phyloP scores from a whole-genome alignment of 2,888 invertebrate genomes.

The Drosophila suboccidentalis region DNA sequence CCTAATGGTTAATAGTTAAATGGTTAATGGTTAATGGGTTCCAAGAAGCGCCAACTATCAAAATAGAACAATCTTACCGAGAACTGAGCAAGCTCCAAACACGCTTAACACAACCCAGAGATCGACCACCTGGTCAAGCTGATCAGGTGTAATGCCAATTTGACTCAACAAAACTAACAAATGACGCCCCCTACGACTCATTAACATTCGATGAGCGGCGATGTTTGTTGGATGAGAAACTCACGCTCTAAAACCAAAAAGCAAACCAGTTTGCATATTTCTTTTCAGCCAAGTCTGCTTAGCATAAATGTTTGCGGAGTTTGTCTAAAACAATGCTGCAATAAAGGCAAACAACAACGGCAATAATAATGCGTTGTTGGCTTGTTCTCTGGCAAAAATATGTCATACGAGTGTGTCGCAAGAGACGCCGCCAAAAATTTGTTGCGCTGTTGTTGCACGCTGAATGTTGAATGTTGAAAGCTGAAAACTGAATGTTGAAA shows the following conservation, averaged over 20 bases:
- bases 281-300: conserved; percentile 36
- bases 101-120: conserved; percentile 17
- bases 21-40: conserved; percentile 60
- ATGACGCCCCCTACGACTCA: conserved; percentile 71
- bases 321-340: conserved; percentile 56
- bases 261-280: conserved; percentile 68
- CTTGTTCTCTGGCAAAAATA: conserved; percentile 69
- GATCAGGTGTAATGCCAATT: conserved; percentile 57
- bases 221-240: conserved; percentile 38
- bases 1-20: conserved; percentile 38
- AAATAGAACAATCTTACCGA: conserved; percentile 78
- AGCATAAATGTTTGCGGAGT: conserved; percentile 50
- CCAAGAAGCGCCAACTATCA: conserved; percentile 69
- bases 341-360: conserved; percentile 41
- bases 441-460: conserved; percentile 52
- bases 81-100: conserved; percentile 43
- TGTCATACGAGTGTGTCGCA: conserved; percentile 84
- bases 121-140: conserved; percentile 63
- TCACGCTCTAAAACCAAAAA: conserved; percentile 5
- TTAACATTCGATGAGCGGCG: conserved; percentile 64
- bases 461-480: conserved; percentile 16
- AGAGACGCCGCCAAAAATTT: conserved; percentile 85
- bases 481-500: conserved; percentile 11
- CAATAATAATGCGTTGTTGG: conserved; percentile 60
- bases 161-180: conserved; percentile 49